Evolutionary conservation across 37 sponge, comb jelly and placozoan species (phyloP), one percentile per base, ranked within the genome.

Genomic region (Halisarca cf. caerulea): DNA sequence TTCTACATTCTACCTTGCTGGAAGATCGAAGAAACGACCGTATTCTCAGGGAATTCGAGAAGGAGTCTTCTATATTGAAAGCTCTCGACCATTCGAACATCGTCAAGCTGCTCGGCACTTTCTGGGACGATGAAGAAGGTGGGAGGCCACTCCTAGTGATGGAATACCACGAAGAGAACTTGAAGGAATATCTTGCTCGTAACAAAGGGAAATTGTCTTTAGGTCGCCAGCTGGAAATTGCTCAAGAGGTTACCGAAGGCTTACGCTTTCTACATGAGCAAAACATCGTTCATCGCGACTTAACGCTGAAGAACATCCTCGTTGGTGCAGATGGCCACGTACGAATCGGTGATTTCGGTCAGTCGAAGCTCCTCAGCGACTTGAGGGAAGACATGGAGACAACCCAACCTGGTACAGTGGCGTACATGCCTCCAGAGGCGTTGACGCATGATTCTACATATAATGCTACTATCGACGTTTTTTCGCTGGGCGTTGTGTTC

Each of bases 311-410:
- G 83, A 84, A 86, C 70, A 51, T 90, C 14, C 33, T 90, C 44
- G 79, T 90, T 25, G 86, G 81, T 2, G 86, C 85, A 3, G 58
- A 82, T 24, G 34, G 53, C 0, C 18, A n/a, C 20, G 42, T 82
- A 4, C 85, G 85, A 75, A 86, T 90, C n/a, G 45, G 83, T 41
- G 90, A 86, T 36, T 86, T 90, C 39, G 86, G 86, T 43, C 78
- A 66, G 8, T 90, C 90, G 25, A 58, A 54, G 36, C 42, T 58
- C 28, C 86, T 90, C 53, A 82, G 73, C 24, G 45, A 77, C 44
- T 20, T n/a, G 21, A 24, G 24, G 1, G 77, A 44, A 39, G 32
- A 41, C 77, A 74, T 74, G 77, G 25, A 37, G 15, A 74, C 77
- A 4, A 39, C 42, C 9, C 38, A 32, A 3, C 77, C 77, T 3